These are phyloP conservation scores for Rhyzopertha dominica DNA, from an alignment of 1,140 invertebrate species.

Conservation along the genomic window DNA sequence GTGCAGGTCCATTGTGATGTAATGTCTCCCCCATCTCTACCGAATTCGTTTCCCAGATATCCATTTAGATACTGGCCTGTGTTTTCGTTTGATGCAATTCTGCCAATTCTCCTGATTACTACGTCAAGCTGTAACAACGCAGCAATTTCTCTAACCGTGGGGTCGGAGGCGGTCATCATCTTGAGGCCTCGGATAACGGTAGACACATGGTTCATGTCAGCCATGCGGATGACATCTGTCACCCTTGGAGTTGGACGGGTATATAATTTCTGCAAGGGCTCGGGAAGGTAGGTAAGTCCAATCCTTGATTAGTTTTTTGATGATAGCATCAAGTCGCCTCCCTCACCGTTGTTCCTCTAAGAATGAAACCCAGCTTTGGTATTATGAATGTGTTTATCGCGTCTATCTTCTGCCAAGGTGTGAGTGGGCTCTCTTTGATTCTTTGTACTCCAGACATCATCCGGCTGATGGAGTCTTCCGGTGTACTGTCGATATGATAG, in stretches of 20 bases:
- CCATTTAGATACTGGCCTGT: conserved; percentile 24
- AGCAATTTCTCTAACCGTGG: conserved; percentile 21
- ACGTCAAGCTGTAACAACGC: conserved; percentile 11
- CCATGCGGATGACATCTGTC: too few relatives aligned
- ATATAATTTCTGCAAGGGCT: conserved; percentile 31
- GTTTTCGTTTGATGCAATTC: conserved; percentile 9
- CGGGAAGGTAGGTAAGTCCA: conserved; percentile 35
- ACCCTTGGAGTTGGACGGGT: conserved; percentile 16
- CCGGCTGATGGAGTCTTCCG: conserved; percentile 16
- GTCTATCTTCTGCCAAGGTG: conserved; percentile 45
- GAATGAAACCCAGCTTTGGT: conserved; percentile 32
- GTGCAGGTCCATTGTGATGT: conserved; percentile 24
- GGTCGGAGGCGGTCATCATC: conserved; percentile 27
- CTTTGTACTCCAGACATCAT: conserved; percentile 17
- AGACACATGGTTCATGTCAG: conserved; percentile 22
- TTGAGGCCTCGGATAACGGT: conserved; percentile 32
- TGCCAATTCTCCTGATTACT: conserved; percentile 7
- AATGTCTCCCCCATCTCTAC: conserved; percentile 7
- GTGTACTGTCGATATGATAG: conserved; percentile 25
- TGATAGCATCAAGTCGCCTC: conserved; percentile 27
- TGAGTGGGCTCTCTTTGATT: conserved; percentile 30
- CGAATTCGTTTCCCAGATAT: conserved; percentile 16
- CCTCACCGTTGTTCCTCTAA: conserved; percentile 23
- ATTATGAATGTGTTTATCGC: conserved; percentile 38
- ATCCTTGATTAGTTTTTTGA: conserved; percentile 28